Evolutionary conservation across 1,140 invertebrate genomes (phyloP).

Genomic region (Drosophila erecta): DNA sequence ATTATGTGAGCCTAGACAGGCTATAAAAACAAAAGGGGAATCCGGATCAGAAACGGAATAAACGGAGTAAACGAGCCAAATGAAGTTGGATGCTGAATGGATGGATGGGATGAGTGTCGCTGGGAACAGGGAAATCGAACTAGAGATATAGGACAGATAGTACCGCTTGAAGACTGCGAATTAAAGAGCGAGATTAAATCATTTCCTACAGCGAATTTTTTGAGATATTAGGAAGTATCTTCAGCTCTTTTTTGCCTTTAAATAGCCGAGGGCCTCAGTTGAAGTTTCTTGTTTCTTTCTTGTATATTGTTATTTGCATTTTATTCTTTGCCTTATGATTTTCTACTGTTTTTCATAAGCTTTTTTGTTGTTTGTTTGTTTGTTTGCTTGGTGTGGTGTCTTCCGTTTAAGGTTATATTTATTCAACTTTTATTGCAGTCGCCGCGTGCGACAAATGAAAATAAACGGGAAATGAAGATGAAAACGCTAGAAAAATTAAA

Average conservation of each 20-base stretch:
- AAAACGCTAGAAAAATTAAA: constrained; percentile 1
- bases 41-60: not conserved
- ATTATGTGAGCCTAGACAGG: constrained; percentile 20
- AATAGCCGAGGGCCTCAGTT: constrained; percentile 12
- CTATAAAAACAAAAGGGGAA: constrained; percentile 23
- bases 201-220: not conserved
- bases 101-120: constrained; percentile 7
- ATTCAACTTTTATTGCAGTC: constrained; percentile 31
- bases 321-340: constrained; percentile 20
- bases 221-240: not conserved
- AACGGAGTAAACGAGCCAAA: constrained; percentile 8
- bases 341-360: constrained; percentile 4
- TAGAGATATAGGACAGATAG: constrained; percentile 19
- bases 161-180: not conserved
- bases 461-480: constrained; percentile 21
- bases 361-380: constrained; percentile 1
- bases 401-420: constrained; percentile 33
- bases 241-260: not conserved
- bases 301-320: constrained; percentile 36
- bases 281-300: constrained; percentile 18
- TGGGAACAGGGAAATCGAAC: constrained; percentile 26
- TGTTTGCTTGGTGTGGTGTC: constrained; percentile 3
- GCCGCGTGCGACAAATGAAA: constrained; percentile 27
- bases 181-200: not conserved
- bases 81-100: constrained; percentile 12